Evolutionary conservation across 1,140 invertebrate genomes (phyloP), one percentile per base, ranked within the genome.

Genomic region (Coelopa frigida): DNA sequence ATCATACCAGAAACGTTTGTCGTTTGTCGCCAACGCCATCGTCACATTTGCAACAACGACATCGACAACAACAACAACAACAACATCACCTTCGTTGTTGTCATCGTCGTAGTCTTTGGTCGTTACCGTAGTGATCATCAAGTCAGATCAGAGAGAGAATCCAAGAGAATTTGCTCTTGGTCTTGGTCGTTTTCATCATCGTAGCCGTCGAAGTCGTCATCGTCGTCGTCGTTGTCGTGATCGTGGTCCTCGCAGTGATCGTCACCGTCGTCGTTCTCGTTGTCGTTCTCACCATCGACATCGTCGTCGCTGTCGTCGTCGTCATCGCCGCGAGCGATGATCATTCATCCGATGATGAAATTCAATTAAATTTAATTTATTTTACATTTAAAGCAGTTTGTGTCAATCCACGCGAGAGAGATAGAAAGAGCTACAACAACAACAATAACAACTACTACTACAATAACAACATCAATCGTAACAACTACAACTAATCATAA

Each of bases 251-350:
- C 7, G 26, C 38, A 44, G n/a, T 41, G 27, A 29, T 45, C 27
- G 17, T 31, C 36, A n/a, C 12, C 17, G 15, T 20, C 15, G 49
- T 31, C 38, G 41, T 39, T 49, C 29, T 42, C 23, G 33, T 48
- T 24, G 35, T 43, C 44, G 48, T 54, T 49, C 15, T 53, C 53
- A 50, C 53, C 59, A 63, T 58, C 32, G 17, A 12, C 54, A 58
- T 64, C 58, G 61, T 48, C 52, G 54, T 54, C 55, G 58, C 53
- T 48, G 31, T 55, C 27, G 40, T 56, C n/a, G n/a, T n/a, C n/a
- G n/a, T n/a, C n/a, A n/a, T n/a, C n/a, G n/a, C n/a, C 48, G 44
- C 54, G 39, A 50, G 12, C 15, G 37, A 35, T 37, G 24, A 37
- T 33, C 29, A 5, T 36, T 36, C 12, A 11, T 32, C 24, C 44